Conservation (phyloP, 2,113 vertebrate species). For the Rhizomys pruinosus region DNA sequence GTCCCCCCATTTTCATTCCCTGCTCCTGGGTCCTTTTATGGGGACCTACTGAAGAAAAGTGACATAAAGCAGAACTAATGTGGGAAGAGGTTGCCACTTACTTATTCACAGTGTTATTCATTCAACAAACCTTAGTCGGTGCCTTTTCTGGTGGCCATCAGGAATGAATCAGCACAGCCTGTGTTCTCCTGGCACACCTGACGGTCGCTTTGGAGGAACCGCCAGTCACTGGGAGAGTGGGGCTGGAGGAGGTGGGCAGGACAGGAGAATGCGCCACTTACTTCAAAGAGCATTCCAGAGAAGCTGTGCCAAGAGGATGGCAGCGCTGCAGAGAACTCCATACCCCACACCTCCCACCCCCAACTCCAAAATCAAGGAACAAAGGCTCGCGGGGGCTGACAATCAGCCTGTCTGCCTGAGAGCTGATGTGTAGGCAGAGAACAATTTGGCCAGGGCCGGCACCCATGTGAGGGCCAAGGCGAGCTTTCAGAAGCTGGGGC, state of each 20-base stretch:
- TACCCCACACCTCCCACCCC: not conserved
- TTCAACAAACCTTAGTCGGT: not conserved
- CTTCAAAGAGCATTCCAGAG: conserved; percentile 63
- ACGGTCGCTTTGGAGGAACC: conserved; percentile 8
- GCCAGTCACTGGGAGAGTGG: not conserved
- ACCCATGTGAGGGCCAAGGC: not conserved
- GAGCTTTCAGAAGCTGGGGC: conserved; percentile 43
- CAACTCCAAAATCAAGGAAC: conserved; percentile 32
- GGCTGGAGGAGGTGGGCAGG: not conserved
- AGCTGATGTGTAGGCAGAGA: conserved; percentile 57
- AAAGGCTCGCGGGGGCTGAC: not conserved
- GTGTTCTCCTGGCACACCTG: not conserved
- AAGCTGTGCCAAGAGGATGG: conserved; percentile 61
- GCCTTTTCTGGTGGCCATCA: not conserved
- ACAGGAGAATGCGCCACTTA: not conserved
- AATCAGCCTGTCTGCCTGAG: conserved; percentile 35
- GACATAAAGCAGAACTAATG: not conserved
- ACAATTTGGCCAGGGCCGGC: conserved; percentile 39
- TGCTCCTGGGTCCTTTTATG: not conserved
- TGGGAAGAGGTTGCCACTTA: not conserved
- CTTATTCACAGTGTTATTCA: not conserved
- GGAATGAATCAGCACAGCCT: not conserved
- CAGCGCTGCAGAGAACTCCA: conserved; percentile 24
- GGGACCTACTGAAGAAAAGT: not conserved
- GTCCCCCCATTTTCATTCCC: not conserved